These are phyloP conservation scores for Picus viridis DNA, from an alignment of 2,797 vertebrate genomes.

Conservation along the genomic window DNA sequence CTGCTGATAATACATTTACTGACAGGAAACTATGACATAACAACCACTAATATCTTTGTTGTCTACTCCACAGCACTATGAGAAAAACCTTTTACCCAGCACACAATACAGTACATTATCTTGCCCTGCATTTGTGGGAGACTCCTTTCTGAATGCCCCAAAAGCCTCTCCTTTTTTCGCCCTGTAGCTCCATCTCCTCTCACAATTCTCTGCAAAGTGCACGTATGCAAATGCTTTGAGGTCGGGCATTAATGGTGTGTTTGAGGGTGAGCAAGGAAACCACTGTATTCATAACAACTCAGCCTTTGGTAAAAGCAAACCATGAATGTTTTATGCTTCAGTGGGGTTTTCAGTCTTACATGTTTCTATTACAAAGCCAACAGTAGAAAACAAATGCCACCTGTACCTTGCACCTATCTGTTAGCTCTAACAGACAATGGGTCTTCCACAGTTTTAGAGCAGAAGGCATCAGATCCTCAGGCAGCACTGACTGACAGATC, in stretches of 20 bases:
- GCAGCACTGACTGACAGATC: constrained; percentile 23
- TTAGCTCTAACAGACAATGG: not conserved
- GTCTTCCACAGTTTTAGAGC: not conserved
- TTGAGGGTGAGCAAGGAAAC: not conserved
- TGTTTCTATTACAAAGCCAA: constrained; percentile 12
- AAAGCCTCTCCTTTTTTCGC: not conserved
- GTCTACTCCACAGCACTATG: not conserved
- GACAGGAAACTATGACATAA: not conserved
- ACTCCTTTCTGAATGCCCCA: not conserved
- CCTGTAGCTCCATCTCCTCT: not conserved
- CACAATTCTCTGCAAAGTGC: not conserved
- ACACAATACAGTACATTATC: not conserved
- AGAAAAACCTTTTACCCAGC: not conserved
- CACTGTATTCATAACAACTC: not conserved
- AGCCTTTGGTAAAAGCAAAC: not conserved
- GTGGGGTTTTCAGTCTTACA: not conserved
- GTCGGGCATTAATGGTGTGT: not conserved
- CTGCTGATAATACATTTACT: not conserved
- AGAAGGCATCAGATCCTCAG: constrained; percentile 29
- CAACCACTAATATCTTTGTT: not conserved
- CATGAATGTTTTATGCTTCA: not conserved
- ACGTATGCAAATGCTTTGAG: not conserved
- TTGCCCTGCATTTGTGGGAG: not conserved
- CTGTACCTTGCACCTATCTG: not conserved
- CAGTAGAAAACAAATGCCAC: not conserved